Conservation (phyloP, 2,113 vertebrate genomes). For the Lynx canadensis region DNA sequence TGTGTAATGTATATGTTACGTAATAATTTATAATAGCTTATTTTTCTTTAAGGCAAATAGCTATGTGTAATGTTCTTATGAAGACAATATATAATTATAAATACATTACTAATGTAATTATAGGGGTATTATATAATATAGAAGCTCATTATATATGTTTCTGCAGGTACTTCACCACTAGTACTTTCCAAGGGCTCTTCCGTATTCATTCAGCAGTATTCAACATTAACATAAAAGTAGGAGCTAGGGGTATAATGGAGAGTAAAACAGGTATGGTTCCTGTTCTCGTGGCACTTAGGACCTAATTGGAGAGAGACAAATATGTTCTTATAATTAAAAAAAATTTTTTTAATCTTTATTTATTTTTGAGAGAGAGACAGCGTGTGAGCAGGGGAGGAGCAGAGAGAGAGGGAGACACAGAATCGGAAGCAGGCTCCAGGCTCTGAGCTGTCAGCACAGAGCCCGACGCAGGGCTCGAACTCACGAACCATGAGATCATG, state of each 20-base stretch:
- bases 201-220: not conserved
- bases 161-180: not conserved
- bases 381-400: too few species aligned
- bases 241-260: not conserved
- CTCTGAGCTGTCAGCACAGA: too few species aligned
- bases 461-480: too few species aligned
- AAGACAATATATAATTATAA: not conserved
- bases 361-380: too few species aligned
- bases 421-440: too few species aligned
- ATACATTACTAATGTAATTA: not conserved
- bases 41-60: not conserved
- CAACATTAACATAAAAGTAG: not conserved
- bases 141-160: not conserved
- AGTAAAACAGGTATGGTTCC: not conserved
- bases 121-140: not conserved
- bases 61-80: not conserved
- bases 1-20: not conserved
- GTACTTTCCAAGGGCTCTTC: not conserved
- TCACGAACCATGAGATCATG: too few species aligned
- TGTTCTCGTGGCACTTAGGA: not conserved
- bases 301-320: not conserved
- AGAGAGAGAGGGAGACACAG: too few species aligned
- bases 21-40: not conserved
- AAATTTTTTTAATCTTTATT: too few species aligned
- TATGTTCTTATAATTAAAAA: too few species aligned